phyloP scores from a whole-genome alignment of 2,113 vertebrate genomes.

The Numida meleagris region DNA sequence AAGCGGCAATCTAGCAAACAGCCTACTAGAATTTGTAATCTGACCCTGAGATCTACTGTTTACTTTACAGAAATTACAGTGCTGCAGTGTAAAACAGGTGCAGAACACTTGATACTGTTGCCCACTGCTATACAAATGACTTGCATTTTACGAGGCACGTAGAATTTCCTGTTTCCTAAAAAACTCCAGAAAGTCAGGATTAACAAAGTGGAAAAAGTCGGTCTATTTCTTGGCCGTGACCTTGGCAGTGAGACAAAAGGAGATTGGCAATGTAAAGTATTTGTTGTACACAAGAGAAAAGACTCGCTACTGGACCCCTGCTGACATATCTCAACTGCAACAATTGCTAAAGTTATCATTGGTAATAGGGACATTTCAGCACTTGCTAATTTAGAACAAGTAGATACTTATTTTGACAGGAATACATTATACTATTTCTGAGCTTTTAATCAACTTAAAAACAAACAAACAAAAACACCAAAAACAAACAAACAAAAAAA shows the following conservation, averaged over 20 bases:
- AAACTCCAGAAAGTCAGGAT: constrained; percentile 47
- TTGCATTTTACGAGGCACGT: constrained; percentile 10
- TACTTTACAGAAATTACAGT: constrained; percentile 65
- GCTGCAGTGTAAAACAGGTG: constrained; percentile 58
- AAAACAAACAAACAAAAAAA: background rate
- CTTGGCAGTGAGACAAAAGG: constrained; percentile 63
- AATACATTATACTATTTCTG: background rate
- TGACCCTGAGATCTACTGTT: constrained; percentile 65
- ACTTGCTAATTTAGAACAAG: background rate
- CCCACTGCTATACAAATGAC: constrained; percentile 50
- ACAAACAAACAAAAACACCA: background rate
- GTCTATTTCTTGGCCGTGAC: constrained; percentile 48
- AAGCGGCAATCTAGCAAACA: constrained; percentile 49
- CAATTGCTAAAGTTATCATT: background rate
- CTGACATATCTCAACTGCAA: background rate
- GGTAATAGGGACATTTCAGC: background rate
- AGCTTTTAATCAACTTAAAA: background rate
- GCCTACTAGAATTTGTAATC: constrained; percentile 66
- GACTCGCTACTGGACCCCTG: background rate
- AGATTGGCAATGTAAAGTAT: constrained; percentile 30
- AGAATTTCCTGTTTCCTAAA: constrained; percentile 59
- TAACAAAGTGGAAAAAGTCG: constrained; percentile 60
- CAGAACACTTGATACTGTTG: constrained; percentile 61
- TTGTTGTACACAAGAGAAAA: constrained; percentile 1
- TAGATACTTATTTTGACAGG: background rate